These are phyloP conservation scores for Branchellion lobata DNA, from an alignment of 2,888 invertebrate species.

Conservation along the genomic window DNA sequence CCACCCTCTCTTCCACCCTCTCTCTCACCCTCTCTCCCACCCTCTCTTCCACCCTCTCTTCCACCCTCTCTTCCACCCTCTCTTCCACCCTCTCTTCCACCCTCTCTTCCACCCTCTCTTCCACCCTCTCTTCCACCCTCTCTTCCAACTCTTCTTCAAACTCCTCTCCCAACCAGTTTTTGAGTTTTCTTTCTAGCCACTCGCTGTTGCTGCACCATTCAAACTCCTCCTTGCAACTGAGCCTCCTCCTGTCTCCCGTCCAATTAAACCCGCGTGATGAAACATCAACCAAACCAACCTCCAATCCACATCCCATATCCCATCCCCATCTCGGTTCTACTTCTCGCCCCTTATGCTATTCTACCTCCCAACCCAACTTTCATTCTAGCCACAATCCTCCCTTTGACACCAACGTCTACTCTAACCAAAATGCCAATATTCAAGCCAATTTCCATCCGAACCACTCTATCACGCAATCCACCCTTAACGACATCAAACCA, in stretches of 20 bases:
- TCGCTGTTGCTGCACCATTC: background rate
- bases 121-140: too few species aligned
- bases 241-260: slow-evolving; percentile 22
- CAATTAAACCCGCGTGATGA: slow-evolving; percentile 5
- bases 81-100: background rate
- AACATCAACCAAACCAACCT: too few species aligned
- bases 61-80: background rate
- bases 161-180: background rate
- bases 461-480: too few species aligned
- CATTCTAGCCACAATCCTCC: too few species aligned
- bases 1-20: background rate
- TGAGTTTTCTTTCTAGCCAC: background rate
- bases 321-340: too few species aligned
- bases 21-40: background rate
- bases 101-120: background rate
- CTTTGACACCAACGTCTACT: too few species aligned
- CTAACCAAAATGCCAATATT: too few species aligned
- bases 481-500: background rate
- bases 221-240: background rate
- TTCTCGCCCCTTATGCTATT: too few species aligned
- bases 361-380: too few species aligned
- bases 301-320: too few species aligned
- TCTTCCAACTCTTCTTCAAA: background rate
- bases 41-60: too few species aligned
- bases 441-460: too few species aligned